Conservation (phyloP, 2,797 vertebrate species). For the Myiotriccus ornatus region DNA sequence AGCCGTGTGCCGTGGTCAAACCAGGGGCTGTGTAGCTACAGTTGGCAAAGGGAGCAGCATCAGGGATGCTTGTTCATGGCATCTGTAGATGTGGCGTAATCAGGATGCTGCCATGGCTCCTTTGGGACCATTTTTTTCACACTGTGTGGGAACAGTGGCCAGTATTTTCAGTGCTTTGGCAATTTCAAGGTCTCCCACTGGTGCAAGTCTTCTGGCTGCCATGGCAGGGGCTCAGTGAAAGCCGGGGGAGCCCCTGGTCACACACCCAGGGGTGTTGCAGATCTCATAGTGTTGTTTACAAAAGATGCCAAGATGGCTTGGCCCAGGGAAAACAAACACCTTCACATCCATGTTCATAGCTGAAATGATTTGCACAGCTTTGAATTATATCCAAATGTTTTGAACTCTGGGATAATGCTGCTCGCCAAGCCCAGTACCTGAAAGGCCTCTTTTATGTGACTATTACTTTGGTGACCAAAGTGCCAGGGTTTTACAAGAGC, state of each 20-base stretch:
- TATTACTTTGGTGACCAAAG: constrained; percentile 51
- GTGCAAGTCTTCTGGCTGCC: not conserved
- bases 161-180: not conserved
- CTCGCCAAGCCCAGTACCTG: constrained; percentile 29
- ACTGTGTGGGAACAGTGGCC: not conserved
- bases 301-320: not conserved
- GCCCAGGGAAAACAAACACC: not conserved
- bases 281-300: not conserved
- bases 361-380: constrained; percentile 35
- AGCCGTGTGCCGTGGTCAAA: not conserved
- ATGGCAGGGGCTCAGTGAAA: accelerated
- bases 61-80: too few species aligned
- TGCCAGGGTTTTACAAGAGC: constrained; percentile 43
- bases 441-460: constrained; percentile 53
- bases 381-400: constrained; percentile 42
- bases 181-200: not conserved
- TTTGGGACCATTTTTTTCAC: not conserved
- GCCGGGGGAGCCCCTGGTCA: not conserved
- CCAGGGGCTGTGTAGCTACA: not conserved
- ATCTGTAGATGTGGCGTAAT: accelerated
- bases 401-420: constrained; percentile 10
- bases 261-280: not conserved
- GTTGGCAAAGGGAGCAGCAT: not conserved
- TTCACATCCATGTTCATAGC: not conserved
- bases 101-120: not conserved